phyloP scores from a whole-genome alignment of 2,797 vertebrate genomes.

The Hylomyscus alleni region DNA sequence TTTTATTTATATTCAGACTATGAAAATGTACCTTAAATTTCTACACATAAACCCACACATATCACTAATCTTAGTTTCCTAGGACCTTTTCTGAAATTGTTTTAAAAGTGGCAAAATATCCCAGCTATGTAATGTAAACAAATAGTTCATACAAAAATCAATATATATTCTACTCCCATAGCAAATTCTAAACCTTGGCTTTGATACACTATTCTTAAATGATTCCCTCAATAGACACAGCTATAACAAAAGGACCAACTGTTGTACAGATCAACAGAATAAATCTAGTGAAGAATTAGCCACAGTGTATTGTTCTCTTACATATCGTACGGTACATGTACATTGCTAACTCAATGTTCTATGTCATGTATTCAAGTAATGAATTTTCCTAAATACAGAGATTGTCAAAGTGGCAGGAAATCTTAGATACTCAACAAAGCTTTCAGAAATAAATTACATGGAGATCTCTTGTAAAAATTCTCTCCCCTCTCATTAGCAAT shows the following conservation, averaged over 20 bases:
- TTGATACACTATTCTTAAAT: conserved; percentile 85
- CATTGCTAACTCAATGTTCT: conserved; percentile 87
- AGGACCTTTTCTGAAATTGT: conserved; percentile 86
- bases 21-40: conserved; percentile 85
- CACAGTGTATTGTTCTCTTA: conserved; percentile 88
- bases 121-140: conserved; percentile 88
- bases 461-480: conserved; percentile 82
- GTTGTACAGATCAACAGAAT: conserved; percentile 89
- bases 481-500: conserved; percentile 79
- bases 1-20: conserved; percentile 79
- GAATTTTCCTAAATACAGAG: conserved; percentile 92
- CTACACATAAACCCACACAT: conserved; percentile 83
- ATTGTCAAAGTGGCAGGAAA: conserved; percentile 98
- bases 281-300: conserved; percentile 87
- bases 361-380: conserved; percentile 91
- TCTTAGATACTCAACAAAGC: conserved; percentile 89
- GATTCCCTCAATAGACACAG: conserved; percentile 85
- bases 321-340: conserved; percentile 85
- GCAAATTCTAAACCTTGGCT: conserved; percentile 88
- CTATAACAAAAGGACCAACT: conserved; percentile 86
- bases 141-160: conserved; percentile 88
- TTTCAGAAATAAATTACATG: conserved; percentile 83
- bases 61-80: conserved; percentile 85
- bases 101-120: conserved; percentile 89
- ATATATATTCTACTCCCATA: conserved; percentile 86